Evolutionary conservation across 1,140 invertebrate genomes (phyloP), one percentile per base, ranked within the genome.

Genomic region (Drosophila tsacasi): DNA sequence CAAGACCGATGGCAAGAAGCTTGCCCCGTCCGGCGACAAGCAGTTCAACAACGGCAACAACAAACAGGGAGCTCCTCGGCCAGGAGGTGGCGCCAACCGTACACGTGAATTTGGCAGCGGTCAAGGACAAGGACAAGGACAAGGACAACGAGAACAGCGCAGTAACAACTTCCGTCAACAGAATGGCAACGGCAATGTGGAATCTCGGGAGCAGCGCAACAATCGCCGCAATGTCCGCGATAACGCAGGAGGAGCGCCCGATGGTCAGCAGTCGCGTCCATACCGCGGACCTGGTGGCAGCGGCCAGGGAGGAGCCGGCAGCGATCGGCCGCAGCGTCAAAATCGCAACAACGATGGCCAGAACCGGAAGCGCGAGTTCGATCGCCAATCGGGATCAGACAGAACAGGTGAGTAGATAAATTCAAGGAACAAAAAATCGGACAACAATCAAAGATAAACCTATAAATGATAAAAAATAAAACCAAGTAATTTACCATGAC

Each of bases 371-470:
- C 95, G 97, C 40, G 98, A 99, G 94, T 99, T 97, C 93, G 98
- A 99, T 94, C 95, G 98, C 73, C 97, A 98, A 93, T 98, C 97
- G 90, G 98, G 98, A 77, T 98, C 97, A 61, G 98, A 99, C 92
- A 98, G 97, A 94, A 98, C 97, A 93, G 91, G 91, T 92, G 66
- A 97, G 98, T 49, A 23, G 6, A 23, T 23, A 13, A 13, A 46
- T 46, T 23, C 5, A 15, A 23, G 12, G 12, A 1, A n/a, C n/a
- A 15, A 23, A 13, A 32, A n/a, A 23, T 0, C 3, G 1, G 5
- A 37, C 5, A 37, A 37, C 0, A 23, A n/a, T n/a, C 7, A 27
- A 27, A 39, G 9, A 9, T 39, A 78, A 68, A n/a, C 1, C 39
- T 65, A 77, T 37, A 47, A 54, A 55, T 57, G 5, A 23, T 42